Evolutionary conservation across 2,888 invertebrate species (phyloP).

Genomic region (Eurois occulta): DNA sequence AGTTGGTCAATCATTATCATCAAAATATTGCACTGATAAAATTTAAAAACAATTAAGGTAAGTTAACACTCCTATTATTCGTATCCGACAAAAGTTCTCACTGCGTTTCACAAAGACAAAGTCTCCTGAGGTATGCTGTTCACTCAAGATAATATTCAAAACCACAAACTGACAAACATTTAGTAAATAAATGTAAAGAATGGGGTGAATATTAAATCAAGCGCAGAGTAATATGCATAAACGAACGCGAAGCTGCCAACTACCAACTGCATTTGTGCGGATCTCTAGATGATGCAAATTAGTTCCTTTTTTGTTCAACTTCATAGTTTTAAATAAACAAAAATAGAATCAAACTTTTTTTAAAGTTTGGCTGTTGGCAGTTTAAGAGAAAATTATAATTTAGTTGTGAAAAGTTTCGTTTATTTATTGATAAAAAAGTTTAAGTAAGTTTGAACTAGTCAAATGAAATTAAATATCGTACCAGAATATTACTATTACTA

Average conservation of each 20-base stretch:
- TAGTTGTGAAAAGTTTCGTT: constrained; percentile 8
- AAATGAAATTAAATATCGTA: background rate
- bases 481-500: background rate
- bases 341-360: constrained; percentile 16
- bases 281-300: constrained; percentile 58
- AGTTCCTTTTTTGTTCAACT: constrained; percentile 37
- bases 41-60: background rate
- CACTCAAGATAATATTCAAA: constrained; percentile 30
- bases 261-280: constrained; percentile 44
- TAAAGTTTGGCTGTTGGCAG: constrained; percentile 22
- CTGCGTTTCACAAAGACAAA: background rate
- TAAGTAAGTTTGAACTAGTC: background rate
- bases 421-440: background rate
- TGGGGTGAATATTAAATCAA: constrained; percentile 69
- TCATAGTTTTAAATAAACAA: constrained; percentile 14
- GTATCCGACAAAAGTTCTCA: background rate
- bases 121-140: too few relatives aligned
- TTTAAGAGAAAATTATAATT: constrained; percentile 19
- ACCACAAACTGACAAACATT: constrained; percentile 26
- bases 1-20: background rate
- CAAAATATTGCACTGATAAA: background rate
- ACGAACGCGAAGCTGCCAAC: constrained; percentile 68
- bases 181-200: constrained; percentile 47
- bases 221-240: constrained; percentile 77
- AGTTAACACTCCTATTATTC: background rate